Evolutionary conservation across 2,797 vertebrate genomes (phyloP), one percentile per base, ranked within the genome.

Genomic region (Gobio occitaniae): DNA sequence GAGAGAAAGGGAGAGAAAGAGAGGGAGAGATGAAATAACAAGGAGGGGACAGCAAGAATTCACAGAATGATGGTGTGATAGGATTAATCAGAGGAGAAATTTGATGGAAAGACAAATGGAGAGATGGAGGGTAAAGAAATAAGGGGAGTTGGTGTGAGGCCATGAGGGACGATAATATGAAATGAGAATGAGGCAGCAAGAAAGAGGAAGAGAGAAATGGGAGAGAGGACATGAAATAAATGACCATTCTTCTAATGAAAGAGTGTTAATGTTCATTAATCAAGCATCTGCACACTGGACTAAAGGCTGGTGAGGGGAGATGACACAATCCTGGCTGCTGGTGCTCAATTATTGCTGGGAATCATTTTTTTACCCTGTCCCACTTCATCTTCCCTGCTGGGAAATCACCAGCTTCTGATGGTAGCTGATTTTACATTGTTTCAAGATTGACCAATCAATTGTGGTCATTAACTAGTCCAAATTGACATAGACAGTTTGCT

Each of bases 281-380:
- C 91, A 90, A 93, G 93, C 88, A 91, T 92, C 91, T 89, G 91
- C 88, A 90, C 92, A 92, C 91, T 92, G 92, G 90, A 90, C 83
- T 86, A 80, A 71, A 78, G 82, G 78, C 86, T 76, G 77, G 63
- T 59, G 78, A 87, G 78, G 52, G 82, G 87, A 89, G 90, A 91
- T 93, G 93, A 95, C 94, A 90, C 93, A 94, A 92, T 92, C 91
- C 91, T 90, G 91, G 90, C 93, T 91, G 92, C 92, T 36, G 90
- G 78, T 78, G 88, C 92, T 93, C 93, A 91, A 90, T 90, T 90
- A 89, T 84, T 91, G 90, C 85, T 86, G 88, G 90, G 92, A 32
- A 69, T 66, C 13, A 32, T 91, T 93, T 95, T 93, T 95, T 92
- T 44, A 92, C 90, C 90, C 91, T 91, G 94, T 90, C 94, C 93